Base-by-base conservation (phyloP, 2,113 vertebrate species). In the Semnornis frantzii region DNA sequence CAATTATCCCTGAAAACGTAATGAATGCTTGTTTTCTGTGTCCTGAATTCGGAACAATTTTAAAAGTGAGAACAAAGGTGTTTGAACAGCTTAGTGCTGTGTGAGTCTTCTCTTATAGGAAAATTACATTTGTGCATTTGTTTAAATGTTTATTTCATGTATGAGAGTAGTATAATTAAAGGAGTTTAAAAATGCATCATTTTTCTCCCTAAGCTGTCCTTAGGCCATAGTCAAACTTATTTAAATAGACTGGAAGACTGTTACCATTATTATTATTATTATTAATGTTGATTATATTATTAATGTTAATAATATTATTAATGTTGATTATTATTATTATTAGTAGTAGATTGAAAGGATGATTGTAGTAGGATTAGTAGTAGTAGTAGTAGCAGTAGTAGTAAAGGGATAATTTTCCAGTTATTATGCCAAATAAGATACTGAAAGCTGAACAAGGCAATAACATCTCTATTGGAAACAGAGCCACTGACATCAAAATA, bases 1-100 rank as follows among this genome's bases (percentile, higher is more conserved):
- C 90, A 97, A 95, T 98, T 97, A 97, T 96, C 83, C 81, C 72
- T 93, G 94, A 97, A 97, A 97, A 96, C 86, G 80, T 84, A 95
- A 96, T 6, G 6, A 97, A 97, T 92, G 79, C 33, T 82, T 95
- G 85, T 90, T 82, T 89, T 91, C 94, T 95, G 76, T 92, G 77
- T 87, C 85, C 84, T 96, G 94, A 96, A 97, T 97, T 97, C 57
- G 85, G 93, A 96, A 75, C 50, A 93, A n/a, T 14, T 70, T 42
- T 70, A 52, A 62, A 88, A 69, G 28, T 74, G n/a, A 88, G 71
- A 88, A 83, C 34, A 85, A 89, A 87, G 24, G 33, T 66, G 24
- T 11, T 69, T 33, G 23, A 86, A 59, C 3, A 74, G 10, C 52
- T 81, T 65, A 48, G 12, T 78, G 31, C 9, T 88, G 39, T 69